These are phyloP conservation scores for Apogon talboti DNA, from an alignment of 2,797 vertebrate genomes.

Conservation along the genomic window DNA sequence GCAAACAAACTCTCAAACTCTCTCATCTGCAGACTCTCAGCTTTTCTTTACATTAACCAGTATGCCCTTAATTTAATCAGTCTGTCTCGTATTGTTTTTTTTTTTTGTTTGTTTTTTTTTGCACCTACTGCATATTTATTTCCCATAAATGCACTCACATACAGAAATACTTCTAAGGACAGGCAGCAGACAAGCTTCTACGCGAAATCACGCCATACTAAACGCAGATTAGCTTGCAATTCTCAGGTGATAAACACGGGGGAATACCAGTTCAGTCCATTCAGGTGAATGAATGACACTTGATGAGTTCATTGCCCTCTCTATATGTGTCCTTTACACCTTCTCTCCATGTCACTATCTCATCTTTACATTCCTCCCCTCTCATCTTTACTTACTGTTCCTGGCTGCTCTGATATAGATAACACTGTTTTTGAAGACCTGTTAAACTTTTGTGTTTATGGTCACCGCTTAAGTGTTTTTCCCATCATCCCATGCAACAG, in stretches of 20 bases:
- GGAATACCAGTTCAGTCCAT: conserved; percentile 27
- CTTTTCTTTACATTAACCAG: conserved; percentile 17
- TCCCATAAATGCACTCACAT: conserved; percentile 16
- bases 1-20: conserved; percentile 50
- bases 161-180: conserved; percentile 15
- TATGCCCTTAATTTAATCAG: conserved; percentile 6
- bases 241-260: conserved; percentile 40
- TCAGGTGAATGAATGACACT: conserved; percentile 70
- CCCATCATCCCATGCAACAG: conserved; percentile 17
- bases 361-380: conserved; percentile 49
- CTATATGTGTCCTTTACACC: conserved; percentile 46
- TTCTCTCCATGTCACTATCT: conserved; percentile 46
- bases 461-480: conserved; percentile 43
- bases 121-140: conserved; percentile 1
- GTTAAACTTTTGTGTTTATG: conserved; percentile 65
- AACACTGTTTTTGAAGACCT: conserved; percentile 63
- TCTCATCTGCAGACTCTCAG: conserved; percentile 22
- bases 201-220: conserved; percentile 15
- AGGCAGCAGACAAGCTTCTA: conserved; percentile 3
- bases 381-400: conserved; percentile 39
- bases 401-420: conserved; percentile 61
- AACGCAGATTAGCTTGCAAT: conserved; percentile 28
- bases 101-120: background rate
- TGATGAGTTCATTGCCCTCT: conserved; percentile 57
- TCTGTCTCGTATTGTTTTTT: conserved; percentile 10